These are phyloP conservation scores for Aphrocallistes beatrix DNA, from an alignment of 37 sponge, comb jelly and placozoan genomes.

Conservation along the genomic window DNA sequence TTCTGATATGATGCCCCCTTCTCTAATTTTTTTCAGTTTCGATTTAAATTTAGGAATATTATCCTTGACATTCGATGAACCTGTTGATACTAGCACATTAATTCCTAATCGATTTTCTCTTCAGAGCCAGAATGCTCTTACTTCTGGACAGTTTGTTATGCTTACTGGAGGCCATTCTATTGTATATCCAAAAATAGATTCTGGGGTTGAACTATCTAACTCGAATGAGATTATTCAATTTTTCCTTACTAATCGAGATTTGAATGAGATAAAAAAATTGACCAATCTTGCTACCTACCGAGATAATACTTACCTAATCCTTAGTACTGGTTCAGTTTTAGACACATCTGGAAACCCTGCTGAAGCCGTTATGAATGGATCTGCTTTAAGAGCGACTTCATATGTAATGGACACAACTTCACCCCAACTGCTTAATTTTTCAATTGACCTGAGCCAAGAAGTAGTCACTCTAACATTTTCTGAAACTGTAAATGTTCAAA, in stretches of 20 bases:
- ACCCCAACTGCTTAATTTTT: constrained; percentile 15
- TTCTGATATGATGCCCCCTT: constrained; percentile 39
- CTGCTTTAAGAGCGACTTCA: not conserved
- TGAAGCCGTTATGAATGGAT: not conserved
- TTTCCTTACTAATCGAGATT: not conserved
- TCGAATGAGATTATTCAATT: constrained; percentile 33
- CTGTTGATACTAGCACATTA: constrained; percentile 38
- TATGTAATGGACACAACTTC: not conserved
- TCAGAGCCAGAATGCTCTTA: not conserved
- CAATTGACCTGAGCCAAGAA: constrained; percentile 7
- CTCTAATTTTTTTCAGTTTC: constrained; percentile 34
- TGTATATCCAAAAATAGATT: not conserved
- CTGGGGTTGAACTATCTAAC: not conserved
- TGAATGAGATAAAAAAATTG: constrained; percentile 21
- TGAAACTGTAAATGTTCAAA: constrained; percentile 16
- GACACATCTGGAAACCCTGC: constrained; percentile 43
- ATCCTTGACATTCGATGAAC: constrained; percentile 46
- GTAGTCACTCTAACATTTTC: constrained; percentile 15
- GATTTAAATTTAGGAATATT: constrained; percentile 50
- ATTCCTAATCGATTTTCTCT: constrained; percentile 25
- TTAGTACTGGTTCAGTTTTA: constrained; percentile 36
- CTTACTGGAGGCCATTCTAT: constrained; percentile 50
- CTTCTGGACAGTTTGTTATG: constrained; percentile 16
- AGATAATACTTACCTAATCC: constrained; percentile 39
- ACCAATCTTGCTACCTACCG: constrained; percentile 10